Evolutionary conservation across 37 sponge, comb jelly and placozoan species (phyloP).

Genomic region (Hormiphora californensis): DNA sequence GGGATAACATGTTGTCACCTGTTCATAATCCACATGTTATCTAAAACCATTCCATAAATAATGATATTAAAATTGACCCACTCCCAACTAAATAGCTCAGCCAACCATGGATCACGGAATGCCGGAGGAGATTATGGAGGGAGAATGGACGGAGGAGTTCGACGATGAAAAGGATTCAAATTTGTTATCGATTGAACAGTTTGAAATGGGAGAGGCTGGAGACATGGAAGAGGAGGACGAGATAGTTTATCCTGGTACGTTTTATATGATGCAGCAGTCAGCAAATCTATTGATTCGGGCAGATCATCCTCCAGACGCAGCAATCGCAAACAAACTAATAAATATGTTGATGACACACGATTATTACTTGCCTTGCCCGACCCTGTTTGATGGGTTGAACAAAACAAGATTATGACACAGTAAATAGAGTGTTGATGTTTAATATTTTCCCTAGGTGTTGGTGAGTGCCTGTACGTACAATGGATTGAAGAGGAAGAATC

Average conservation of each 20-base stretch:
- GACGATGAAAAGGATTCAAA: background rate
- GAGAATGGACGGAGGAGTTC: background rate
- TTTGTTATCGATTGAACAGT: background rate
- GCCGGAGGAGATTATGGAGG: slow-evolving; percentile 49
- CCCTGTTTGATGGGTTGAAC: background rate
- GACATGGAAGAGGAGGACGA: background rate
- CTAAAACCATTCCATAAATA: too few species aligned
- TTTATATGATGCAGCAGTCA: background rate
- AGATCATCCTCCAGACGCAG: background rate
- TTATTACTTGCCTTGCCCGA: background rate
- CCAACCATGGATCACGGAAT: slow-evolving; percentile 37
- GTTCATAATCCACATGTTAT: too few species aligned
- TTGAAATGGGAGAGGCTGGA: background rate
- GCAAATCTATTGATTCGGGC: background rate
- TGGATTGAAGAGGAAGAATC: slow-evolving; percentile 52
- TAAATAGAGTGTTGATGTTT: background rate
- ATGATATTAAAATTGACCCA: too few species aligned
- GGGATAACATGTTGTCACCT: too few species aligned
- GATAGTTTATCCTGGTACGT: background rate
- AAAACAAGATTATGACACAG: background rate
- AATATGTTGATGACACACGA: background rate
- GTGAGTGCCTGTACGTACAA: slow-evolving; percentile 14
- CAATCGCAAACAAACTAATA: background rate
- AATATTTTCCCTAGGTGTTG: background rate
- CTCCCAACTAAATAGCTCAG: too few species aligned